Base-by-base conservation (phyloP, 2,888 invertebrate species). In the Mellilla xanthometata region DNA sequence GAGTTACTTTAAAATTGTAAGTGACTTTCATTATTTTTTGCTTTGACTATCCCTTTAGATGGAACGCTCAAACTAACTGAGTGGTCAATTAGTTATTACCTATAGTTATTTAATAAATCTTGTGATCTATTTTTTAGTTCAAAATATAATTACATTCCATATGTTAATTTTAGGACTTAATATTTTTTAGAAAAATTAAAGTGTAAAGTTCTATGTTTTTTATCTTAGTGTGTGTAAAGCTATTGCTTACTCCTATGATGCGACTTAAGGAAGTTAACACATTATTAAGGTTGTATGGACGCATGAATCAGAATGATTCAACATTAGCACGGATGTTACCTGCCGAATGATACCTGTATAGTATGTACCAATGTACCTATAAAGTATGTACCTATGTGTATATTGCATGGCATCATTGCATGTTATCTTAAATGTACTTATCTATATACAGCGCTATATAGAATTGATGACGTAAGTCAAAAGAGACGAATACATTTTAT, bases 231-330 rank as follows among this genome's bases (percentile, higher is more conserved):
- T 39, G 15, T 15, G 33, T 29, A 39, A 45, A 39, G 12, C 9
- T 10, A 22, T 33, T 13, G 28, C 30, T 43, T 26, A 38, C 43
- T 39, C 45, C 38, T 29, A n/a, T n/a, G n/a, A n/a, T n/a, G 23
- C 12, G 10, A 10, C 12, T 19, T 26, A 29, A 29, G 26, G 15
- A 26, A 3, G 12, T 31, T 24, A 19, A 19, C 12, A 36, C 22
- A 33, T 46, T 38, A 38, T 31, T 42, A 38, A 41, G 41, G 38
- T 22, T 12, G 19, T 42, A 19, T 33, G 33, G 29, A 31, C 36
- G 47, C 47, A 48, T 48, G 47, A 48, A 48, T 48, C 47, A 42
- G 29, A 2, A 1, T 42, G 47, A 48, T 48, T 48, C 47, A 40
- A 33, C 40, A n/a, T n/a, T n/a, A n/a, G n/a, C n/a, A 24, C 40